Base-by-base conservation (phyloP, 2,113 vertebrate genomes). In the Ptychochromis oligacanthus region DNA sequence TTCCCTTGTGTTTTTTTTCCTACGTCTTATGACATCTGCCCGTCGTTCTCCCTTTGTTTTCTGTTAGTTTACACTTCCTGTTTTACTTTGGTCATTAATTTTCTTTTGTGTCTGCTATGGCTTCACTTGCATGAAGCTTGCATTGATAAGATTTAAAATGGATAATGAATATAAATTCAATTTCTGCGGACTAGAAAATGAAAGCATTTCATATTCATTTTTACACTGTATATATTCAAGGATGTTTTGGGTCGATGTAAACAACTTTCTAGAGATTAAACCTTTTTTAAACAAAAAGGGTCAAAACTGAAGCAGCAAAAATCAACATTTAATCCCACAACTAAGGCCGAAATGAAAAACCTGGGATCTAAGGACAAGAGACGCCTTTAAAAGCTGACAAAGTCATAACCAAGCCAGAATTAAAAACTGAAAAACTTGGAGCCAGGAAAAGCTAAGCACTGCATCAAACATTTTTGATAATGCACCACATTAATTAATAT, bases 381-480 rank as follows among this genome's bases (percentile, higher is more conserved):
- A 46, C 3, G 43, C 0, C 0, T 40, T 65, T 40, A 65, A 65
- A 40, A 43, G 22, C 12, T 43, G 36, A 65, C 61, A 22, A 40
- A 6, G 40, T 46, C 40, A 46, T 28, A 67, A 67, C 22, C 64
- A 18, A 67, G 10, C 5, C 15, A 28, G 40, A 49, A 67, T 46
- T 46, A 46, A 18, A 28, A 67, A 46, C 10, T 8, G 64, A 67
- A 46, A 28, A 49, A 46, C 3, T 15, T 7, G 2, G 64, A 46
- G 9, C 64, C 40, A 46, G 22, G 12, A 36, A n/a, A 36, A 62
- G 18, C 64, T 46, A 67, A 67, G 15, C 40, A 67, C 26, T 26
- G 22, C 64, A 70, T 28, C 65, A 11, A n/a, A 43, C 36, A 43
- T 43, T 65, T 65, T 17, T 43, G 4, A 24, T 65, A 17, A n/a